These are phyloP conservation scores for Acrocera orbiculus DNA, from an alignment of 2,888 invertebrate species.

Conservation along the genomic window DNA sequence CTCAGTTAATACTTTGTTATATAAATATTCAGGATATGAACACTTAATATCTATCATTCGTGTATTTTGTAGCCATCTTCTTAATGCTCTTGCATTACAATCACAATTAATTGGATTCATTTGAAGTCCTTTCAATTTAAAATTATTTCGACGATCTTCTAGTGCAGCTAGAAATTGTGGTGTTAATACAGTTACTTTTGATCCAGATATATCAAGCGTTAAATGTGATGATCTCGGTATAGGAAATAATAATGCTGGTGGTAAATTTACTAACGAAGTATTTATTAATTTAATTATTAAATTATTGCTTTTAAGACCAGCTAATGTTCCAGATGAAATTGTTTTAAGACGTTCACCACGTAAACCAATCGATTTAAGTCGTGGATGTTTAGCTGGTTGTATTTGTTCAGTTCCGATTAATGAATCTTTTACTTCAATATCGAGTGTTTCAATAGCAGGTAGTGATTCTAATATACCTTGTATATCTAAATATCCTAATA, in stretches of 20 bases:
- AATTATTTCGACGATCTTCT: conserved; percentile 61
- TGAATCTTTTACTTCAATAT: conserved; percentile 74
- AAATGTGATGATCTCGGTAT: conserved; percentile 72
- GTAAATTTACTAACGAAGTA: conserved; percentile 59
- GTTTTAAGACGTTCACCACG: conserved; percentile 56
- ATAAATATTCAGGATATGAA: conserved; percentile 48
- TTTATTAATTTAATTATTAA: conserved; percentile 60
- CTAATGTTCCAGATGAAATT: conserved; percentile 66
- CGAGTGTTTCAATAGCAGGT: conserved; percentile 53
- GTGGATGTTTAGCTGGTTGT: conserved; percentile 59
- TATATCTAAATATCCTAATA: conserved; percentile 70
- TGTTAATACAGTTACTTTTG: conserved; percentile 54
- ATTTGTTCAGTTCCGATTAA: conserved; percentile 66
- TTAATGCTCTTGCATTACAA: conserved; percentile 61
- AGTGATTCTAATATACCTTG: conserved; percentile 63
- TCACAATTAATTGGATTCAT: conserved; percentile 73
- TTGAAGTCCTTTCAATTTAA: conserved; percentile 54
- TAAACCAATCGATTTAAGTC: conserved; percentile 54
- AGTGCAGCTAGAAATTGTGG: conserved; percentile 63
- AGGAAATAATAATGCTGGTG: conserved; percentile 69
- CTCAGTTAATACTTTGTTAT: conserved; percentile 49
- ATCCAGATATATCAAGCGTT: conserved; percentile 59
- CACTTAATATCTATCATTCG: conserved; percentile 47
- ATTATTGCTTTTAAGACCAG: conserved; percentile 56
- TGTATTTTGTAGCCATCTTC: conserved; percentile 55